phyloP scores from a whole-genome alignment of 2,888 invertebrate species.

The Dryobotodes eremita region DNA sequence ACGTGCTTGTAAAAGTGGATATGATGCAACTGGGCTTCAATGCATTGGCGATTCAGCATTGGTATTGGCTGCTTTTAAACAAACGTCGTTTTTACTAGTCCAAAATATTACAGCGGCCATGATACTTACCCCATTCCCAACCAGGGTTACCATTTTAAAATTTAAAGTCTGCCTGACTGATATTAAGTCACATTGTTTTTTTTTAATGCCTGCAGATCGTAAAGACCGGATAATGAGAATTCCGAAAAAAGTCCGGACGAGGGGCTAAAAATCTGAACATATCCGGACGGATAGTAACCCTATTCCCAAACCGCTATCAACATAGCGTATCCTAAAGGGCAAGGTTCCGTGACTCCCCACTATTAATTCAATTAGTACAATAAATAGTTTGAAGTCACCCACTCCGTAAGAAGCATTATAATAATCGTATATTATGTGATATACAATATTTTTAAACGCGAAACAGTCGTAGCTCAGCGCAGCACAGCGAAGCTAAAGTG shows the following conservation, averaged over 20 bases:
- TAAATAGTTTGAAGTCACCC: constrained; percentile 85
- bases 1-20: background rate
- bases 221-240: background rate
- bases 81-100: background rate
- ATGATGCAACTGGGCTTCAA: background rate
- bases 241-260: background rate
- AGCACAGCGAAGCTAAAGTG: constrained; percentile 73
- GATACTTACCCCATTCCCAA: background rate
- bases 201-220: too few species aligned
- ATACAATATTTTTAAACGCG: constrained; percentile 88
- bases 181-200: background rate
- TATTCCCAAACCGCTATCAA: constrained; percentile 34
- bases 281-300: background rate
- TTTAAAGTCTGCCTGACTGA: background rate
- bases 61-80: background rate
- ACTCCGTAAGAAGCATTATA: constrained; percentile 82
- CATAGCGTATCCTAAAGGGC: constrained; percentile 33
- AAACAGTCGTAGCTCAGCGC: constrained; percentile 76
- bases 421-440: constrained; percentile 87
- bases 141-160: background rate
- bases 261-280: background rate
- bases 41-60: background rate
- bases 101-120: background rate
- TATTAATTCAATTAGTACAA: constrained; percentile 88
- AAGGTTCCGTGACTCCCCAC: constrained; percentile 82